Base-by-base conservation (phyloP, 2,113 vertebrate species). In the Grus americana region DNA sequence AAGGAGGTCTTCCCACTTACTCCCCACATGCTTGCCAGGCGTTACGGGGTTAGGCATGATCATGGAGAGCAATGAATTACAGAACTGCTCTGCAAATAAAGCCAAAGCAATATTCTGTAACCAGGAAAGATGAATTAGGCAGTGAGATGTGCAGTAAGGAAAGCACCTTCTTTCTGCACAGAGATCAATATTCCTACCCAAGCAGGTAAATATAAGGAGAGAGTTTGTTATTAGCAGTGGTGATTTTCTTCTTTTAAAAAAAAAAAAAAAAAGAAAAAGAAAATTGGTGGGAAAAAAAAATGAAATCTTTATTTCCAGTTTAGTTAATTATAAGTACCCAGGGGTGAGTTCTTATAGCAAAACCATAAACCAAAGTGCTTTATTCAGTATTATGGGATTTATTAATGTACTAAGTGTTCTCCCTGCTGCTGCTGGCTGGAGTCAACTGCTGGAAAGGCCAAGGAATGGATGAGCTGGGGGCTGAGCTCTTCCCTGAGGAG, bases 311-410 rank as follows among this genome's bases (percentile, higher is more conserved):
- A 55, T 66, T 92, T 79, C 79, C 50, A 63, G 63, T 88, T 88
- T 61, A 58, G 63, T 76, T 93, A 93, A 88, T 94, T 90, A 40
- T 47, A 90, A 74, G 36, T 66, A 83, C 57, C 85, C 55, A 55
- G 67, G 59, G 52, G 32, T 94, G 67, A 84, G 63, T 74, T 95
- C 88, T 86, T 68, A 66, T 3, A 79, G 63, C 52, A 63, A 88
- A 84, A 29, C 79, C 68, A 61, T 96, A 95, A 94, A 93, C 23
- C 26, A 79, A 62, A 88, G 62, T 65, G 59, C 62, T 86, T 94
- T 82, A 57, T 72, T 85, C 66, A 59, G 66, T 82, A n/a, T 67
- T 82, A 68, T 12, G 66, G 71, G 81, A 75, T 94, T 94, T 91
- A 79, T 91, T 72, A 74, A 93, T 3, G 10, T 59, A 26, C 15